Evolutionary conservation across 2,888 invertebrate genomes (phyloP), one percentile per base, ranked within the genome.

Genomic region (Marasmarcha lunaedactyla): DNA sequence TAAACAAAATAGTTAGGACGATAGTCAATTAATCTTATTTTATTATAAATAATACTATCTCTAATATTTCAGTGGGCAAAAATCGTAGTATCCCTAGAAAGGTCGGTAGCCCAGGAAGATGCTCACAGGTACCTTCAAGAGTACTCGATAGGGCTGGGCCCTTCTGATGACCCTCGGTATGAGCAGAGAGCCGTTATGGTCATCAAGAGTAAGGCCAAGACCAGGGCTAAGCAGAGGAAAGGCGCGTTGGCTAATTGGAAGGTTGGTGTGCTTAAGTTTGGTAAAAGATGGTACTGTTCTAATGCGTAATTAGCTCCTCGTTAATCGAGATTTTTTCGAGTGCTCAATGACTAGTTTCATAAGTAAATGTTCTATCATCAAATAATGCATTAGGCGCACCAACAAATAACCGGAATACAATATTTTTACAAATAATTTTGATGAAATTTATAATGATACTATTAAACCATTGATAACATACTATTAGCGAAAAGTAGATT

Each of bases 231-330:
- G 59, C 97, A 98, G 74, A 86, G 98, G 46, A 98, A 98, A 67
- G 97, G 96, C 1, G 98, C 98, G 1, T 89, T 98, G 1, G 85
- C 90, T 38, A 98, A 98, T 68, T 99, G 99, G 99, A 99, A 98
- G 91, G 97, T 95, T 42, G 41, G 43, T n/a, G n/a, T n/a, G n/a
- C n/a, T n/a, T n/a, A n/a, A n/a, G n/a, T n/a, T n/a, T n/a, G n/a
- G n/a, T n/a, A n/a, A n/a, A n/a, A n/a, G n/a, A n/a, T n/a, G n/a
- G 33, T 20, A 30, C 12, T 26, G n/a, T 25, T 5, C 3, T 25
- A 11, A 12, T 11, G 6, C 2, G 10, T 25, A 25, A 10, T 34
- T 11, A 12, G 14, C 11, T 14, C n/a, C n/a, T n/a, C n/a, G n/a
- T n/a, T n/a, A n/a, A n/a, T n/a, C n/a, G n/a, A n/a, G n/a, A n/a